Percentiles rank a stretch among this genome's conserved stretches.
Conservation (phyloP, 2,113 vertebrate species). For the Trichechus manatus region DNA sequence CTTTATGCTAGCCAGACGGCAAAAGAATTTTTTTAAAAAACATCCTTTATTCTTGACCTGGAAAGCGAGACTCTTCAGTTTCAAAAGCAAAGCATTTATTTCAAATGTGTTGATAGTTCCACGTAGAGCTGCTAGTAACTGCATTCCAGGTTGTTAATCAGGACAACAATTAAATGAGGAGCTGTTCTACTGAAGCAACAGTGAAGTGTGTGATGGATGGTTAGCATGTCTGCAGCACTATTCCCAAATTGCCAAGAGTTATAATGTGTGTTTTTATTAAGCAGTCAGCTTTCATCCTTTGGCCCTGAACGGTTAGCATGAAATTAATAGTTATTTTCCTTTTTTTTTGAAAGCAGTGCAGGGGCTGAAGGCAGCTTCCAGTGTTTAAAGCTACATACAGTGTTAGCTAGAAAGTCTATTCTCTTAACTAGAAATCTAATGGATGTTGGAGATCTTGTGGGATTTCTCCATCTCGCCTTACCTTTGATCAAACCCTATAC, state of each 20-base stretch:
- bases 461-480: not conserved
- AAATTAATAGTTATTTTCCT: not conserved
- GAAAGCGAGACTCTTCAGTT: not conserved
- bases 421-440: not conserved
- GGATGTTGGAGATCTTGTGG: not conserved
- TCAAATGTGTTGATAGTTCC: not conserved
- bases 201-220: rapidly evolving
- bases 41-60: not conserved
- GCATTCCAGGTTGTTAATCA: not conserved
- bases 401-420: not conserved
- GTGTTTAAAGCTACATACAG: not conserved
- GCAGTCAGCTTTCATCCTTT: not conserved
- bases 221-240: rapidly evolving
- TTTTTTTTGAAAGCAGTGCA: not conserved
- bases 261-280: not conserved
- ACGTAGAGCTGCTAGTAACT: not conserved
- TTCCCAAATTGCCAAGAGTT: not conserved
- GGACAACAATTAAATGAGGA: not conserved
- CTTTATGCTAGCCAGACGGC: not conserved
- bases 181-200: not conserved
- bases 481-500: not conserved
- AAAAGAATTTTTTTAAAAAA: not conserved
- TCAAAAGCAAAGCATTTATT: not conserved
- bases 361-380: not conserved
- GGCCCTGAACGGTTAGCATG: not conserved